These are phyloP conservation scores for Heliconius aoede DNA, from an alignment of 2,888 invertebrate genomes.

Conservation along the genomic window DNA sequence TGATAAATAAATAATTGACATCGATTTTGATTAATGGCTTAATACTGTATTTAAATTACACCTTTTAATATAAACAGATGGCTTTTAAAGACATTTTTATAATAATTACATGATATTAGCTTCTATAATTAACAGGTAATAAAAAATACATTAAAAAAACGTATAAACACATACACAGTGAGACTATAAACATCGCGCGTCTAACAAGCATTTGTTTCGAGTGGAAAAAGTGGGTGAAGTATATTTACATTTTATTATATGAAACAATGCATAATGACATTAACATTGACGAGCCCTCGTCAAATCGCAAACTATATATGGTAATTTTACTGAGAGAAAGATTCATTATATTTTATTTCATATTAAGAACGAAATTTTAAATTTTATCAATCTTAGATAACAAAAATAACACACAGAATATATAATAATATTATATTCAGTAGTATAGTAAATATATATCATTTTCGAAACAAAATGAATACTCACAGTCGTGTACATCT, in stretches of 20 bases:
- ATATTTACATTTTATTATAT: conserved; percentile 19
- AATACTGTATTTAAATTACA: conserved; percentile 4
- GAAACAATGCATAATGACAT: conserved; percentile 11
- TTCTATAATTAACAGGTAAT: not conserved
- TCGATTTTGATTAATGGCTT: conserved; percentile 7
- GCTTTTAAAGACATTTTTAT: not conserved
- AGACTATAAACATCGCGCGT: conserved; percentile 15
- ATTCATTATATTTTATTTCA: no score
- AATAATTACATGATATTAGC: not conserved
- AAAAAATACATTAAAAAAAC: conserved; percentile 8
- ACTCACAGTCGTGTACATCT: not conserved
- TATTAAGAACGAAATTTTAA: no score
- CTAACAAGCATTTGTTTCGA: conserved; percentile 14
- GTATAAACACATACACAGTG: not conserved
- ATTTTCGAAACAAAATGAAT: not conserved
- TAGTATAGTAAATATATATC: no score
- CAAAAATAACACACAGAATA: no score
- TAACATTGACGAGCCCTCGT: not conserved
- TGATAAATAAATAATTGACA: conserved; percentile 6
- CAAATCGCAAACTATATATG: no score
- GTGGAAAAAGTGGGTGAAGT: not conserved
- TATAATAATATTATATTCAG: no score
- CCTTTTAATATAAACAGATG: not conserved
- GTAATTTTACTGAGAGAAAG: no score
- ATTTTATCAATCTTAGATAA: no score